A percentile compares a stretch with the other conserved stretches of the same genome.
Conservation (phyloP, 2,888 invertebrate genomes). For the Quadriops clusia region DNA sequence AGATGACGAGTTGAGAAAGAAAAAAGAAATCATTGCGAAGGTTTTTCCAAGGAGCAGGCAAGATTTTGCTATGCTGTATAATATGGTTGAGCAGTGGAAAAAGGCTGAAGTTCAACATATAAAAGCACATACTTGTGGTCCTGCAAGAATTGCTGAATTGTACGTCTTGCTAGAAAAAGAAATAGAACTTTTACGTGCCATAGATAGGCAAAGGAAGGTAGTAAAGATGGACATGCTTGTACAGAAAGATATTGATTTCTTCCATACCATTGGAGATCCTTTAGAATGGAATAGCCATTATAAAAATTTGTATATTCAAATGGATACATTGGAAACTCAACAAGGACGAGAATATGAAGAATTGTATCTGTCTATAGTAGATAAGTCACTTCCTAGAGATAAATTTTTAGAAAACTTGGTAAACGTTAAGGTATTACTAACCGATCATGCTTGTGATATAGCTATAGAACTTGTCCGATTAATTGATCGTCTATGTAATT, state of each 20-base stretch:
- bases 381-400: conserved; percentile 45
- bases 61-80: conserved; percentile 65
- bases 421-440: conserved; percentile 56
- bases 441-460: conserved; percentile 44
- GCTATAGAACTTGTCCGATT: conserved; percentile 49
- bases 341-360: conserved; percentile 63
- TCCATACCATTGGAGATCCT: conserved; percentile 59
- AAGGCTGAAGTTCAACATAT: conserved; percentile 51
- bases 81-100: conserved; percentile 58
- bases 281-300: conserved; percentile 55
- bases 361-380: conserved; percentile 55
- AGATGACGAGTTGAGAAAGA: conserved; percentile 42
- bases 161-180: conserved; percentile 61
- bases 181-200: conserved; percentile 53
- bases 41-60: conserved; percentile 58
- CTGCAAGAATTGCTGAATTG: conserved; percentile 58
- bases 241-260: conserved; percentile 47
- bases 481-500: conserved; percentile 59
- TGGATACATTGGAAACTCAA: conserved; percentile 74
- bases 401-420: conserved; percentile 59
- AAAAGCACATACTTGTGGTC: conserved; percentile 50
- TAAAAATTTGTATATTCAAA: conserved; percentile 51
- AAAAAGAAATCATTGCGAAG: conserved; percentile 48
- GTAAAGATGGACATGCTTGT: conserved; percentile 48
- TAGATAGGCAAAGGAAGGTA: conserved; percentile 54